These are phyloP conservation scores for Stichodactyla helianthus DNA, from an alignment of 64 coral and sea anemone genomes.

Conservation along the genomic window DNA sequence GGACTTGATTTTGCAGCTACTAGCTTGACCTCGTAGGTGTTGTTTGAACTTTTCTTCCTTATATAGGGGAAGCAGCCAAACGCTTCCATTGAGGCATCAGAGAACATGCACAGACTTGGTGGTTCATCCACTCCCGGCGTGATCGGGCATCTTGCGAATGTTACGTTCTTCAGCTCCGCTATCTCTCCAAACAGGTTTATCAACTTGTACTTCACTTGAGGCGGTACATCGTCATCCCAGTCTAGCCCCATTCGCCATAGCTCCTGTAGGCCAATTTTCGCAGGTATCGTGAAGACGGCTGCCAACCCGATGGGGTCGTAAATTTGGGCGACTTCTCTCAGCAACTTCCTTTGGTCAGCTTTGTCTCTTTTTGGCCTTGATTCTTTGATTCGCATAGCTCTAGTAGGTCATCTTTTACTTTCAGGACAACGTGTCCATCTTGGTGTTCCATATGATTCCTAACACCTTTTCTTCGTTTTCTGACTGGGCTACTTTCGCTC, in stretches of 20 bases:
- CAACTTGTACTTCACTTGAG: background rate
- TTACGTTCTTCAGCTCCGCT: conserved; percentile 4
- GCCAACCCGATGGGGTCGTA: conserved; percentile 51
- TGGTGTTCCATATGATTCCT: conserved; percentile 52
- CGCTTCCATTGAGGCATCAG: conserved; percentile 25
- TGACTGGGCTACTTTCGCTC: background rate
- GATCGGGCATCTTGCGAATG: conserved; percentile 22
- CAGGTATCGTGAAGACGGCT: conserved; percentile 29
- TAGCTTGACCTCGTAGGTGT: conserved; percentile 9
- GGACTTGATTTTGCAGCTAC: conserved; percentile 39
- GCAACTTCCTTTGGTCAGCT: conserved; percentile 48
- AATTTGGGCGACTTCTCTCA: conserved; percentile 49
- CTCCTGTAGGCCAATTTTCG: conserved; percentile 45
- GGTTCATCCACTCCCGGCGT: background rate
- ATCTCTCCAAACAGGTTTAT: conserved; percentile 37
- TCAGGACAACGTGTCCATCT: conserved; percentile 25
- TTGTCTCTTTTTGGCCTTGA: background rate
- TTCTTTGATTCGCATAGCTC: conserved; percentile 1
- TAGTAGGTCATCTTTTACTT: conserved; percentile 27
- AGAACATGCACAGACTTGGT: conserved; percentile 20
- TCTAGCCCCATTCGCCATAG: conserved; percentile 40
- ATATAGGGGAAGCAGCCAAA: conserved; percentile 41
- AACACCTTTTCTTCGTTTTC: conserved; percentile 32
- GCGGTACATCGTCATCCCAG: conserved; percentile 55
- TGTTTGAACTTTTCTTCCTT: conserved; percentile 4